Percentiles rank a stretch among this genome's conserved stretches.
Evolutionary conservation across 2,888 invertebrate genomes (phyloP).

Genomic region (Drosophila mayaguana): DNA sequence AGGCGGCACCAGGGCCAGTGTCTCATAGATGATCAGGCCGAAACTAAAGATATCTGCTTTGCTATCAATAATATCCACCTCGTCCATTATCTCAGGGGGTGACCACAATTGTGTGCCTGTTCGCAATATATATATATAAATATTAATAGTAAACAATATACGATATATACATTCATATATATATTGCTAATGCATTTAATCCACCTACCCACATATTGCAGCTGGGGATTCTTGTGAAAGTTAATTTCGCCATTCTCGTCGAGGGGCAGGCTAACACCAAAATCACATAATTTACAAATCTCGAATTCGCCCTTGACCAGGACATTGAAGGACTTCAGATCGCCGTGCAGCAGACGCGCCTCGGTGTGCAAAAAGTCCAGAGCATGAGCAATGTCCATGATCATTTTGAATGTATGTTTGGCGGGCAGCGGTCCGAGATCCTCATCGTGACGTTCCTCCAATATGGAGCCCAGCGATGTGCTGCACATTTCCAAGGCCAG

Average conservation of each 20-base stretch:
- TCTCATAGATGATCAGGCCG: constrained; percentile 93
- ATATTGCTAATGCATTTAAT: neutral
- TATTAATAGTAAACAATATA: neutral
- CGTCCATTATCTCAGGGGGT: constrained; percentile 91
- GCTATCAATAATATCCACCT: constrained; percentile 87
- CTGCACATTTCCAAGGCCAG: constrained; percentile 93
- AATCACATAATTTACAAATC: constrained; percentile 92
- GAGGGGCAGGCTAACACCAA: constrained; percentile 92
- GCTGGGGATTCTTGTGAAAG: constrained; percentile 86
- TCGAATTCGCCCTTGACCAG: constrained; percentile 91
- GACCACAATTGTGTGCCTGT: constrained; percentile 92
- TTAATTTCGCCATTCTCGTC: constrained; percentile 88
- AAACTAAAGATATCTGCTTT: constrained; percentile 93
- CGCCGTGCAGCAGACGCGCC: constrained; percentile 91
- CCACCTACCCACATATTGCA: constrained; percentile 87
- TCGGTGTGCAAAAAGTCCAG: constrained; percentile 91
- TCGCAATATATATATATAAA: neutral
- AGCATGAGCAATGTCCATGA: constrained; percentile 89
- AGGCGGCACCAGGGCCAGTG: constrained; percentile 90
- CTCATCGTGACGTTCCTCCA: constrained; percentile 89
- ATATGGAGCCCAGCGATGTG: constrained; percentile 90
- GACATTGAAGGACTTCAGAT: constrained; percentile 93
- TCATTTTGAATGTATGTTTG: constrained; percentile 88
- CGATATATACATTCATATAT: neutral
- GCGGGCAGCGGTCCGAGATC: constrained; percentile 87